Conservation (phyloP, 2,888 invertebrate genomes). For the Ormyrus pomaceus region DNA sequence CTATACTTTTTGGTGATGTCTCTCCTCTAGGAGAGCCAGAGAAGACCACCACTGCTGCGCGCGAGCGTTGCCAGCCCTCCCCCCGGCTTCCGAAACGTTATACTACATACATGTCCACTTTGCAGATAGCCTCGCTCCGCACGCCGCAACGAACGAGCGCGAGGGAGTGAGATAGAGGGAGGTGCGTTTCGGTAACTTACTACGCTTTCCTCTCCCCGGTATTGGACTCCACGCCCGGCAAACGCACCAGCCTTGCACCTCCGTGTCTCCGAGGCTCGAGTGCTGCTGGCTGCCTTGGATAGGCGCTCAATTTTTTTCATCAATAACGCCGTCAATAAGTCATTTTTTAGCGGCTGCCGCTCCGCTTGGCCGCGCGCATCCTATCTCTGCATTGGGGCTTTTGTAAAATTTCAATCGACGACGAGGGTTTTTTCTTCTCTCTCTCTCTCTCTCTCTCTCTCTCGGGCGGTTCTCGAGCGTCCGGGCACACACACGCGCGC, state of each 20-base stretch:
- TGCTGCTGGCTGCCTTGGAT: too few relatives aligned
- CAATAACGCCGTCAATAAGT: too few relatives aligned
- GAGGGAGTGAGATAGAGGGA: not conserved
- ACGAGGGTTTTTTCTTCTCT: not conserved
- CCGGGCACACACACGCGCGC: not conserved
- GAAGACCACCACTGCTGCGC: not conserved
- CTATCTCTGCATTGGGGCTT: too few relatives aligned
- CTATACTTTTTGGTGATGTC: constrained; percentile 14
- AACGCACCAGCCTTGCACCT: too few relatives aligned
- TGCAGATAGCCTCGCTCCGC: constrained; percentile 45
- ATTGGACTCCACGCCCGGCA: not conserved
- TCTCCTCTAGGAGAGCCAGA: not conserved
- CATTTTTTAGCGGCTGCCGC: too few relatives aligned
- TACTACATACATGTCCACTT: constrained; percentile 48
- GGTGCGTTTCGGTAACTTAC: constrained; percentile 13
- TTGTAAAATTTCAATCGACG: not conserved
- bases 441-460: constrained; percentile 9
- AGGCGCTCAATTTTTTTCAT: too few relatives aligned
- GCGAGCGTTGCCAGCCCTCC: not conserved
- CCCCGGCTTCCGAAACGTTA: constrained; percentile 21
- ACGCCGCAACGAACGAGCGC: constrained; percentile 12
- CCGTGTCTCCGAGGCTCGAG: too few relatives aligned
- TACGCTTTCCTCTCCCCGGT: not conserved
- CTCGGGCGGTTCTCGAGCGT: not conserved
- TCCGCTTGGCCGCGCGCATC: too few relatives aligned